A percentile compares a stretch with the other conserved stretches of the same genome.
These are phyloP conservation scores for Drosophila austrosaltans DNA, from an alignment of 2,888 invertebrate species.

Conservation along the genomic window DNA sequence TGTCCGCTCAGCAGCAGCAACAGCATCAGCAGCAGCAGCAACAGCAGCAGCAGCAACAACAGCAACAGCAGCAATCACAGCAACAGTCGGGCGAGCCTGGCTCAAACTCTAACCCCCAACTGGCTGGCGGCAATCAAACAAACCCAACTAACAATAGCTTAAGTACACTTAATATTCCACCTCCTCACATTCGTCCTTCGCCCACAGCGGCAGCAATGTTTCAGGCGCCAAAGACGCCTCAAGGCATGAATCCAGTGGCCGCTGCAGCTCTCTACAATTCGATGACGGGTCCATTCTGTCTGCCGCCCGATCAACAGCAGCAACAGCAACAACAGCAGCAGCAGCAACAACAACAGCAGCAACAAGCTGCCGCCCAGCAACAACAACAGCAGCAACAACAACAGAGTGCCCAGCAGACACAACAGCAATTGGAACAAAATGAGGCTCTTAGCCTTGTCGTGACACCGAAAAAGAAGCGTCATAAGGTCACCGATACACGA, in stretches of 20 bases:
- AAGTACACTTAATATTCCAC: conserved; percentile 86
- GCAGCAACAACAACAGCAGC: conserved; percentile 89
- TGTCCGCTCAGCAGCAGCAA: conserved; percentile 73
- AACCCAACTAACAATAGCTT: conserved; percentile 83
- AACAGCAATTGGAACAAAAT: conserved; percentile 91
- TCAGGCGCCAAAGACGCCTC: conserved; percentile 92
- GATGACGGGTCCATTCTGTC: conserved; percentile 87
- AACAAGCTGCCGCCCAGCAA: conserved; percentile 85
- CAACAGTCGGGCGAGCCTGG: conserved; percentile 47
- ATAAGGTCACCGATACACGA: conserved; percentile 97
- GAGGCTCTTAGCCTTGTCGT: conserved; percentile 97
- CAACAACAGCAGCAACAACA: conserved; percentile 88
- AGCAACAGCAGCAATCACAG: conserved; percentile 45
- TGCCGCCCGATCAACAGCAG: conserved; percentile 86
- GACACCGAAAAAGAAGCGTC: conserved; percentile 97
- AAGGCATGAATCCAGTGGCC: conserved; percentile 85
- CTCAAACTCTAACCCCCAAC: conserved; percentile 35
- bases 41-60: conserved; percentile 52
- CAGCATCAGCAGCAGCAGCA: conserved; percentile 66
- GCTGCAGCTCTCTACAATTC: conserved; percentile 87
- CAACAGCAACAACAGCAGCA: conserved; percentile 88
- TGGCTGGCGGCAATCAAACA: conserved; percentile 47
- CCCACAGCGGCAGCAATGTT: conserved; percentile 90
- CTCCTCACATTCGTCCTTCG: conserved; percentile 88
- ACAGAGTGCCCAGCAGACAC: conserved; percentile 85